Base-by-base conservation (phyloP, 2,797 vertebrate genomes). In the Bufotes viridis region DNA sequence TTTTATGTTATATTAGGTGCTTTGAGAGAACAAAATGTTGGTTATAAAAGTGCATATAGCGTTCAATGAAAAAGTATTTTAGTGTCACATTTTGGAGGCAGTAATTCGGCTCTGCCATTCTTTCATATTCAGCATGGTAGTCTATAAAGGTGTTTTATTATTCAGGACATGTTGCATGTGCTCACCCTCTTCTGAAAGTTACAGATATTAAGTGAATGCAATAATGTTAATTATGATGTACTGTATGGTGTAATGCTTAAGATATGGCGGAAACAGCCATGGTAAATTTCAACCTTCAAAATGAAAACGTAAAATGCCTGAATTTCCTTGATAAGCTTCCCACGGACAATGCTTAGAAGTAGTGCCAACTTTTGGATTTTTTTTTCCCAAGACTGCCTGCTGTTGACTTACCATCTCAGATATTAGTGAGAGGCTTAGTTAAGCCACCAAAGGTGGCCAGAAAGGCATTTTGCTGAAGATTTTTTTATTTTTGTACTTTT, bases 291-390 rank as follows among this genome's bases (percentile, higher is more conserved):
- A 63, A 49, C 83, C 78, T 75, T 78, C 22, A 53, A 49, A 76
- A 63, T 76, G 14, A n/a, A 65, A 63, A 85, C 20, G 83, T 84
- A 60, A 74, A 63, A 63, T 65, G 83, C 72, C 72, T 85, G 72
- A 51, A 63, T 78, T 85, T 85, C 72, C 58, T 78, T 63, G 83
- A 85, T 85, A 78, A 85, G 83, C 34, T 63, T 76, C 70, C 72
- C 57, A 85, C 34, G 65, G 72, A 63, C 72, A 20, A 76, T 14
- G 22, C 83, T 85, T 53, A 78, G 72, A 85, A 78, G 58, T 8
- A 7, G 9, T 85, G 83, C 72, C 72, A 76, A 61, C 11, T 49
- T 6, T 42, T 42, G 42, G 42, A 42, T 42, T 42, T 70, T 53
- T 24, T 76, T 26, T 34, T 58, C 34, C 11, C 9, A 76, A 84